Conservation (phyloP, 2,113 vertebrate species). For the Sarotherodon lohbergeri region DNA sequence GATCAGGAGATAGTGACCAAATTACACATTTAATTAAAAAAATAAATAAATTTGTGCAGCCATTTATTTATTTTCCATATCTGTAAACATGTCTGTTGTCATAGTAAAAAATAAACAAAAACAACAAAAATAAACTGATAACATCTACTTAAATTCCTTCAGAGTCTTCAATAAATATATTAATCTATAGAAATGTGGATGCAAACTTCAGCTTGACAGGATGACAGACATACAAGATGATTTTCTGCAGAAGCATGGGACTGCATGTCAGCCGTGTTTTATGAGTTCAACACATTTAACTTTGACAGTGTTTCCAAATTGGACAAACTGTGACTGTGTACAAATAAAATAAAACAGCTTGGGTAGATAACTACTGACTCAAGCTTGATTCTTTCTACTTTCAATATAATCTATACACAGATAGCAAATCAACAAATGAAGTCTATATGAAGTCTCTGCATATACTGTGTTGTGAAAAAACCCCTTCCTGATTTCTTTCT, state of each 20-base stretch:
- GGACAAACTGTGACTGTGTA: not conserved
- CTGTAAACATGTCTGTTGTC: not conserved
- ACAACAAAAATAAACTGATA: not conserved
- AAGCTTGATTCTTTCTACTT: not conserved
- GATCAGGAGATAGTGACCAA: not conserved
- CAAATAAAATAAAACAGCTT: not conserved
- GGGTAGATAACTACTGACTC: not conserved
- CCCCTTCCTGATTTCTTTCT: not conserved
- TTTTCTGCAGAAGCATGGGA: not conserved
- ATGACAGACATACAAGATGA: not conserved
- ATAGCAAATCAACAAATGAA: not conserved
- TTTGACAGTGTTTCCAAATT: not conserved
- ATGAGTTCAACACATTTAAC: not conserved
- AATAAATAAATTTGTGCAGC: not conserved
- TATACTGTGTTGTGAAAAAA: not conserved
- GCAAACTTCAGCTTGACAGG: not conserved
- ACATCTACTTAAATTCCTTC: not conserved
- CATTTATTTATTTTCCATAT: not conserved
- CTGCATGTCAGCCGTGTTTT: not conserved
- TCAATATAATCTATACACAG: not conserved
- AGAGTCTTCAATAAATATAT: not conserved
- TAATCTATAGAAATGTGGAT: not conserved
- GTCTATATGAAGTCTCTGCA: not conserved
- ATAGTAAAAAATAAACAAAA: not conserved
- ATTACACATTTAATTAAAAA: not conserved